A percentile compares a stretch with the other conserved stretches of the same genome.
Evolutionary conservation across 2,888 invertebrate genomes (phyloP).

Genomic region (Pollenia angustigena): DNA sequence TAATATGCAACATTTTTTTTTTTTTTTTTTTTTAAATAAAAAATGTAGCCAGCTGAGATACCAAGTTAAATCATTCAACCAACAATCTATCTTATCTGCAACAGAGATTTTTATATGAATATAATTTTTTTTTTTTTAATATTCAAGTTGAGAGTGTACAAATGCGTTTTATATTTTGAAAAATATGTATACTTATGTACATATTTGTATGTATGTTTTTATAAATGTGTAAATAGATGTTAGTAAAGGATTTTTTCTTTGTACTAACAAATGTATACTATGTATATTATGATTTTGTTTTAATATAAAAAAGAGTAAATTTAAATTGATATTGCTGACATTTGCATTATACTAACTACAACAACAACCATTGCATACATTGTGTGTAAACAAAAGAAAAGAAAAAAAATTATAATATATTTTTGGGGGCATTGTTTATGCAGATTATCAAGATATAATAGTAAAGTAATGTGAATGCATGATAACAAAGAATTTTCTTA

Average conservation of each 20-base stretch:
- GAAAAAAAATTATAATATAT: constrained; percentile 2
- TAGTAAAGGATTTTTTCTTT: background rate
- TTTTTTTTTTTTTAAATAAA: background rate
- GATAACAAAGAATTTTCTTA: too few species aligned
- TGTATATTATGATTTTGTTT: background rate
- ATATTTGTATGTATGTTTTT: background rate
- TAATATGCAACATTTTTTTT: constrained; percentile 17
- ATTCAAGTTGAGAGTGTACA: background rate
- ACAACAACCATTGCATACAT: background rate
- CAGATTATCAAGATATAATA: constrained; percentile 10
- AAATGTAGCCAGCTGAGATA: background rate
- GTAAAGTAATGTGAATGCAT: background rate
- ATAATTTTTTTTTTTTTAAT: background rate
- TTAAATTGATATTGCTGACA: constrained; percentile 40
- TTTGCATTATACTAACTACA: constrained; percentile 18
- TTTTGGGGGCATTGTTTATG: constrained; percentile 27
- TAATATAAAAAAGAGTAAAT: background rate
- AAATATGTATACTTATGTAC: background rate
- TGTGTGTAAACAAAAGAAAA: background rate
- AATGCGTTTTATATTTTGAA: background rate
- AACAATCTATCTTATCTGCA: constrained; percentile 47
- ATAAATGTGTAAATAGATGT: too few species aligned
- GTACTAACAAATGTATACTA: too few species aligned
- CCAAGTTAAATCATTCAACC: background rate
- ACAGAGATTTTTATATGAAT: constrained; percentile 23